Conservation (phyloP, 2,113 vertebrate species). For the Rhabdomys dilectus region DNA sequence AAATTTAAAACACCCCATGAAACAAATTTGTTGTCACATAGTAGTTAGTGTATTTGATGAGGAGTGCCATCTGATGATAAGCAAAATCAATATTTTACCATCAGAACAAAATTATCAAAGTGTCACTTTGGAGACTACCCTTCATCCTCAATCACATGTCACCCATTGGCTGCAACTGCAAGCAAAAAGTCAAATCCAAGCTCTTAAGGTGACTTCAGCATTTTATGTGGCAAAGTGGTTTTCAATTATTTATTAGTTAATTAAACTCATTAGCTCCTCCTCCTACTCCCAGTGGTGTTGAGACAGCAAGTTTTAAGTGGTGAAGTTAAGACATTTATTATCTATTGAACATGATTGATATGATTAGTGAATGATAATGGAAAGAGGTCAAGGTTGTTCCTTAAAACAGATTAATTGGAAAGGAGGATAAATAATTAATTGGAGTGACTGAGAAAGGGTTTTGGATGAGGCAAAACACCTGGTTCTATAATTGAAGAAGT, state of each 20-base stretch:
- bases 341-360: conserved; percentile 12
- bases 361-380: conserved; percentile 39
- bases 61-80: conserved; percentile 6
- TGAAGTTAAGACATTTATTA: conserved; percentile 57
- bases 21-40: conserved; percentile 46
- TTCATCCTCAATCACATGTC: background rate
- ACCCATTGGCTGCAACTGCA: background rate
- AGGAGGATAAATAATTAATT: conserved; percentile 50
- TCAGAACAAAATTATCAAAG: background rate
- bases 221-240: background rate
- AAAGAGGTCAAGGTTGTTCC: background rate
- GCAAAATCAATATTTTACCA: conserved; percentile 57
- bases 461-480: background rate
- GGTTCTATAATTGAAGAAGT: conserved; percentile 25
- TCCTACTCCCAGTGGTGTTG: background rate
- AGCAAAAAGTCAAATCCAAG: background rate
- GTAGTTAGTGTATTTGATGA: conserved; percentile 29
- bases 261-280: conserved; percentile 57
- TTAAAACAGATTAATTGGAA: conserved; percentile 31
- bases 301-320: conserved; percentile 32
- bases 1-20: conserved; percentile 60
- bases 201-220: background rate
- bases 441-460: background rate
- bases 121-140: background rate
- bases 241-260: conserved; percentile 66